Percentiles rank a stretch among this genome's conserved stretches.
Conservation (phyloP, 2,888 invertebrate genomes). For the Zaprionus lineosus region DNA sequence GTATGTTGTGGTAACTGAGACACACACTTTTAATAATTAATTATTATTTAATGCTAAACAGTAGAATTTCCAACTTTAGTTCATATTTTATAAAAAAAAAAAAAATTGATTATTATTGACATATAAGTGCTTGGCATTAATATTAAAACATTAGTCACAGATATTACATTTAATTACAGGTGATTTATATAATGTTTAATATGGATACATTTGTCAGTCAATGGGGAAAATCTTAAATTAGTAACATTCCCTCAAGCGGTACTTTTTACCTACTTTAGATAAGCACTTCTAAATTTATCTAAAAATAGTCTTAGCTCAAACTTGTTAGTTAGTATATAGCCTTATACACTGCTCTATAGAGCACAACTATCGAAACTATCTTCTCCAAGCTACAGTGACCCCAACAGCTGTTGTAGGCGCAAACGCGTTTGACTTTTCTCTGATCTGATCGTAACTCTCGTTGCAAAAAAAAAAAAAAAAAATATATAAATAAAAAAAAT, state of each 20-base stretch:
- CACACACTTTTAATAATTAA: constrained; percentile 23
- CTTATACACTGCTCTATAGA: background rate
- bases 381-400: constrained; percentile 42
- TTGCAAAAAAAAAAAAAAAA: constrained; percentile 1
- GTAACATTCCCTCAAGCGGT: constrained; percentile 3
- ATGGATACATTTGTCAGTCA: constrained; percentile 1
- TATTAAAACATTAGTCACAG: constrained; percentile 16
- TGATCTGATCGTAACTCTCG: constrained; percentile 3
- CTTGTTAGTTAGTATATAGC: background rate
- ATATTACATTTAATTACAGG: constrained; percentile 13
- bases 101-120: no score
- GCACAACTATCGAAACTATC: constrained; percentile 2
- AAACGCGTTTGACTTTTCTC: constrained; percentile 23
- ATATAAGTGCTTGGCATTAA: no score
- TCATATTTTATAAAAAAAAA: no score
- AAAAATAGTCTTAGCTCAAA: no score
- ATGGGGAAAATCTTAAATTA: constrained; percentile 15
- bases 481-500: constrained; percentile 2
- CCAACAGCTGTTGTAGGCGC: constrained; percentile 11
- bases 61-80: no score
- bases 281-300: no score
- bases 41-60: constrained; percentile 24
- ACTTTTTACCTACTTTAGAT: no score
- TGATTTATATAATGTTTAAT: background rate
- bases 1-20: constrained; percentile 10